These are phyloP conservation scores for Aphidius colemani DNA, from an alignment of 2,888 invertebrate genomes.

Conservation along the genomic window DNA sequence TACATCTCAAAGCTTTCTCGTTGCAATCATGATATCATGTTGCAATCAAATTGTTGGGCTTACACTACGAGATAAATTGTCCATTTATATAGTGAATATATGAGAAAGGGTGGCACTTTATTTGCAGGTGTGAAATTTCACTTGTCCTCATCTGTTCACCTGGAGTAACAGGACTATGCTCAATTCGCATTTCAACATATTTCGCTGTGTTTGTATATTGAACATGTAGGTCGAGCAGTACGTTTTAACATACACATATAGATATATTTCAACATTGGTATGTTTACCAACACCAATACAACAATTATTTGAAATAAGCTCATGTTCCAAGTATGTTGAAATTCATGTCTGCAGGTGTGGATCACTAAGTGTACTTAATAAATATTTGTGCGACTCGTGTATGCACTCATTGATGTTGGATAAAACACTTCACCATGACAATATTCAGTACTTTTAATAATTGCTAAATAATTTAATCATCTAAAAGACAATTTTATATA, in stretches of 20 bases:
- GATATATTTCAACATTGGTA: too few species aligned
- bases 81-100: too few species aligned
- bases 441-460: too few species aligned
- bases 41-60: conserved; percentile 50
- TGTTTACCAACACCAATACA: too few species aligned
- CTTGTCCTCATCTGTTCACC: conserved; percentile 2
- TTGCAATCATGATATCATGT: conserved; percentile 45
- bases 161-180: not conserved
- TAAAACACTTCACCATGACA: too few species aligned
- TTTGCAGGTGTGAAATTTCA: conserved; percentile 2
- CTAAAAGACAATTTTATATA: too few species aligned
- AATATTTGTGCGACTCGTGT: too few species aligned
- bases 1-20: conserved; percentile 43
- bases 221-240: too few species aligned
- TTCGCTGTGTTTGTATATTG: conserved; percentile 7
- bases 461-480: too few species aligned
- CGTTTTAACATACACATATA: too few species aligned
- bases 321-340: conserved; percentile 3
- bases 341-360: conserved; percentile 8
- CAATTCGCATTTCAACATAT: not conserved
- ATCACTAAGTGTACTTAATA: not conserved
- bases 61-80: conserved; percentile 28
- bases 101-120: conserved; percentile 6
- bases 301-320: too few species aligned
- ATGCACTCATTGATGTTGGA: too few species aligned